Conservation (phyloP, 2,888 invertebrate species). For the Camponotus fellah region DNA sequence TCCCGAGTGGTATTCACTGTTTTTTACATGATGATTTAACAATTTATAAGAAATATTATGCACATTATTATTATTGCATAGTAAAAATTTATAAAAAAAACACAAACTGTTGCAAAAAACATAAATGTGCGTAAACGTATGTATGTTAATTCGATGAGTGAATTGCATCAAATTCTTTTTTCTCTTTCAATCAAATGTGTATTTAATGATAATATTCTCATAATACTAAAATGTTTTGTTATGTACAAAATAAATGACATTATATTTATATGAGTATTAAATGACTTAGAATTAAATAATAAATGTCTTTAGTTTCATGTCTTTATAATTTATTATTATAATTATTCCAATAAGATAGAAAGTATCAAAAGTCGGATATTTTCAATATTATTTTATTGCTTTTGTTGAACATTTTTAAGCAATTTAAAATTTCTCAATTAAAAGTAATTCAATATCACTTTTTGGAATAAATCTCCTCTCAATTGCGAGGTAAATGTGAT, state of each 20-base stretch:
- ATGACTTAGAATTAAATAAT: not conserved
- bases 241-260: not conserved
- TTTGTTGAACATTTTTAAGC: not conserved
- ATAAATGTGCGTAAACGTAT: too few species aligned
- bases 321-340: not conserved
- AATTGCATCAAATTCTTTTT: not conserved
- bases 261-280: not conserved
- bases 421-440: not conserved
- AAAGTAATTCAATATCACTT: constrained; percentile 20
- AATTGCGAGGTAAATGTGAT: not conserved
- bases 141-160: not conserved
- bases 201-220: not conserved
- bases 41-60: constrained; percentile 1
- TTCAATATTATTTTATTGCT: not conserved
- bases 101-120: not conserved
- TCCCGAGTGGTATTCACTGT: not conserved
- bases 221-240: not conserved
- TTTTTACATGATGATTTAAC: not conserved
- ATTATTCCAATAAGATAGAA: not conserved
- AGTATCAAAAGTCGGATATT: not conserved
- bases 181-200: not conserved
- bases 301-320: too few species aligned
- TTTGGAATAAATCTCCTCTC: not conserved
- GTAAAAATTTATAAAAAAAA: not conserved
- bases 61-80: not conserved